Evolutionary conservation across 2,797 vertebrate genomes (phyloP).

Genomic region (Denticeps clupeoides): DNA sequence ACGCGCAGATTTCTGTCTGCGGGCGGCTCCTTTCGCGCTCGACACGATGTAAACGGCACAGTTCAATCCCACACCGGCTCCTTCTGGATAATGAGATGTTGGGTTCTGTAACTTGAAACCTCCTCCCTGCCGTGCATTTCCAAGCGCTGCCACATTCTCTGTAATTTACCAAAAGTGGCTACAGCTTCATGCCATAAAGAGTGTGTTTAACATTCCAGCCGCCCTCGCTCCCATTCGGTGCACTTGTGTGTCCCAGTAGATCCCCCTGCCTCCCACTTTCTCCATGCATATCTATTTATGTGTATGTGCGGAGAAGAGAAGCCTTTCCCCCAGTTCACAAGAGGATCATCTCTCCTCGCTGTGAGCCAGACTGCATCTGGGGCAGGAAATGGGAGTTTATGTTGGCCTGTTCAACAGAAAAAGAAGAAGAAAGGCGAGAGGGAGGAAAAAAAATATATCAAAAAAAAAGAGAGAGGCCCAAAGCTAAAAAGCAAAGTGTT

Average conservation of each 20-base stretch:
- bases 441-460: no score
- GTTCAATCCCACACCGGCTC: conserved; percentile 40
- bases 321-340: conserved; percentile 45
- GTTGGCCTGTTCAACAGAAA: conserved; percentile 52
- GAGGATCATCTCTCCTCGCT: conserved; percentile 58
- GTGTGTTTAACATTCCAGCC: conserved; percentile 71
- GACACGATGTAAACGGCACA: conserved; percentile 53
- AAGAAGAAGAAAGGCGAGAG: no score
- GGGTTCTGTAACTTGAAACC: conserved; percentile 62
- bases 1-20: conserved; percentile 20
- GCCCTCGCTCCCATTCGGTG: background rate
- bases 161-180: conserved; percentile 75
- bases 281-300: conserved; percentile 53
- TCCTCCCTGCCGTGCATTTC: conserved; percentile 55
- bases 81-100: conserved; percentile 48
- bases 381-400: conserved; percentile 68
- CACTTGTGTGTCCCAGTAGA: background rate
- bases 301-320: conserved; percentile 15
- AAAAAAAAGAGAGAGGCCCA: no score
- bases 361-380: conserved; percentile 46
- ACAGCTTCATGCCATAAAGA: conserved; percentile 70
- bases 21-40: conserved; percentile 41
- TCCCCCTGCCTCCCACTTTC: conserved; percentile 30
- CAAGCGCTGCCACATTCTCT: conserved; percentile 65
- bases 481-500: conserved; percentile 19